A percentile compares a stretch with the other conserved stretches of the same genome.
These are phyloP conservation scores for Calliopum simillimum DNA, from an alignment of 2,888 invertebrate genomes.

Conservation along the genomic window DNA sequence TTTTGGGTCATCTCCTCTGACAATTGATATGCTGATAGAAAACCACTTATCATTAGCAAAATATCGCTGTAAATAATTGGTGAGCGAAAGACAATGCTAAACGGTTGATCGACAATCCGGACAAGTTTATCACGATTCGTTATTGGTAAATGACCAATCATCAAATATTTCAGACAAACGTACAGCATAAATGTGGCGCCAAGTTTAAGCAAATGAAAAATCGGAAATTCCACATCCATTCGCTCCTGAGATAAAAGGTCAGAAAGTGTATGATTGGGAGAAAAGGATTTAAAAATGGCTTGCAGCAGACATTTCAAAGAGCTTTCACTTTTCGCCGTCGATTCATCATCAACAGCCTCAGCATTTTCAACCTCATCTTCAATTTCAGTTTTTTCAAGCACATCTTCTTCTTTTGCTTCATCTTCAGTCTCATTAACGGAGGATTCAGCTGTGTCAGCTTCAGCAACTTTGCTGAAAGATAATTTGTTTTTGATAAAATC, in stretches of 20 bases:
- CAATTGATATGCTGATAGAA: slow-evolving; percentile 74
- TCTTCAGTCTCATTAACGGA: slow-evolving; percentile 2
- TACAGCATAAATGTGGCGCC: slow-evolving; percentile 74
- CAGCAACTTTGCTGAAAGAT: neutral
- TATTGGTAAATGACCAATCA: slow-evolving; percentile 73
- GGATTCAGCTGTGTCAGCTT: neutral
- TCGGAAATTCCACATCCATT: slow-evolving; percentile 71
- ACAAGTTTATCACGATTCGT: slow-evolving; percentile 70
- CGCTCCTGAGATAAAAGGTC: slow-evolving; percentile 71
- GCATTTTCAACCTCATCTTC: slow-evolving; percentile 21
- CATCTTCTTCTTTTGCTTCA: slow-evolving; percentile 7
- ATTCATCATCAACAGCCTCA: slow-evolving; percentile 14
- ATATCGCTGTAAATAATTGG: slow-evolving; percentile 77
- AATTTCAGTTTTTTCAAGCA: slow-evolving; percentile 16
- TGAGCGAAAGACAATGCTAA: slow-evolving; percentile 73
- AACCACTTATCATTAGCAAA: slow-evolving; percentile 76
- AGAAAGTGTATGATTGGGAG: slow-evolving; percentile 73
- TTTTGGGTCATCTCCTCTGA: slow-evolving; percentile 70
- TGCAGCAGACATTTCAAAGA: slow-evolving; percentile 33
- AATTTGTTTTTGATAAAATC: slow-evolving; percentile 9
- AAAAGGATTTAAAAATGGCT: slow-evolving; percentile 71
- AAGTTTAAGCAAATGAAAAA: slow-evolving; percentile 79
- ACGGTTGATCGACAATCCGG: slow-evolving; percentile 70
- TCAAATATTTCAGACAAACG: slow-evolving; percentile 76
- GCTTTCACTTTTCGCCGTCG: slow-evolving; percentile 12